phyloP scores from a whole-genome alignment of 1,140 invertebrate species.

The Manduca sexta region DNA sequence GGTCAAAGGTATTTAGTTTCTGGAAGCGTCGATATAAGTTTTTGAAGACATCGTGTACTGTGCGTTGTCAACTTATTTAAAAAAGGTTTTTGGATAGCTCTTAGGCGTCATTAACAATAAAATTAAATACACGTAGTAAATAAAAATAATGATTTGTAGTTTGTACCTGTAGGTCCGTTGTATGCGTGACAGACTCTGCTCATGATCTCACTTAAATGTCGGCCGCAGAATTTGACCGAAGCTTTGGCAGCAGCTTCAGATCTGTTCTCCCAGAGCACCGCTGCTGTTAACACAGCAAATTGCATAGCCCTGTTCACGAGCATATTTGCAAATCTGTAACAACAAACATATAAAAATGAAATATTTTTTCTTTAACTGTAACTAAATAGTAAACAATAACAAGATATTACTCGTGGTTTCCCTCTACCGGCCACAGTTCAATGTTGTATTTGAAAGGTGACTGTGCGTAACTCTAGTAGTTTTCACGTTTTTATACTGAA shows the following conservation, averaged over 20 bases:
- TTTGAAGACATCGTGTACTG: too few relatives aligned
- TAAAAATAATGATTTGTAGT: too few relatives aligned
- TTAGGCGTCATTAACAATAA: too few relatives aligned
- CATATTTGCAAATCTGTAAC: constrained; percentile 38
- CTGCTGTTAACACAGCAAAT: constrained; percentile 32
- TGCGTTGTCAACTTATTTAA: too few relatives aligned
- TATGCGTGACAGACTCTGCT: constrained; percentile 57
- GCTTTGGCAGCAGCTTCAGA: constrained; percentile 32
- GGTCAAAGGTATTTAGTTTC: too few relatives aligned
- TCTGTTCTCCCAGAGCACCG: constrained; percentile 32
- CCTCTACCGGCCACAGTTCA: background rate
- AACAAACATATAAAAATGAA: background rate
- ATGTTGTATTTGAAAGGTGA: constrained; percentile 31
- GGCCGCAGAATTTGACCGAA: constrained; percentile 49
- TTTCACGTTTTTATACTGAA: constrained; percentile 58
- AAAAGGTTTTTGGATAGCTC: too few relatives aligned
- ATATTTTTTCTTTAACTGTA: background rate
- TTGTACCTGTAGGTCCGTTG: constrained; percentile 61
- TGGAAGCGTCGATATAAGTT: too few relatives aligned
- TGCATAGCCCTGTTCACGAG: constrained; percentile 34
- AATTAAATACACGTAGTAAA: too few relatives aligned
- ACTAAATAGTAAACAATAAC: constrained; percentile 6
- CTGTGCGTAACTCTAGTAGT: constrained; percentile 51
- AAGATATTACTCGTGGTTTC: too few relatives aligned
- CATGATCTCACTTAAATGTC: constrained; percentile 55